Conservation (phyloP, 1,140 invertebrate genomes). For the Drosophila repletoides region DNA sequence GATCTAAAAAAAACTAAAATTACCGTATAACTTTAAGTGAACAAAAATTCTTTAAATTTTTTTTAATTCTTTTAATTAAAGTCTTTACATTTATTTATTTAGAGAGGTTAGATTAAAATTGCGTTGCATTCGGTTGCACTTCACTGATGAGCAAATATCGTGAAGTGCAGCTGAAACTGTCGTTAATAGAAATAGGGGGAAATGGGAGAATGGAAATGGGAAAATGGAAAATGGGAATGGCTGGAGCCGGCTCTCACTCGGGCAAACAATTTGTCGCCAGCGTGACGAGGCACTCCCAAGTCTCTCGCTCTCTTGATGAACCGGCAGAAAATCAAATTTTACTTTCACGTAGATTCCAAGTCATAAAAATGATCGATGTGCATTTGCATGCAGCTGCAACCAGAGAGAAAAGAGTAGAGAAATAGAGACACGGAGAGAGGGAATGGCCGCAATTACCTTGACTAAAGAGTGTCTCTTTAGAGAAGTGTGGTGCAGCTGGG, state of each 20-base stretch:
- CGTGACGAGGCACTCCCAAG: slow-evolving; percentile 12
- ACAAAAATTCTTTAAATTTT: no score
- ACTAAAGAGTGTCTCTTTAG: slow-evolving; percentile 6
- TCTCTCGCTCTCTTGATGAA: slow-evolving; percentile 14
- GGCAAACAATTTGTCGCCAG: slow-evolving; percentile 41
- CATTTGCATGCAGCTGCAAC: slow-evolving; percentile 63
- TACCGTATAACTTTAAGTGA: no score
- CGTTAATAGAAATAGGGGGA: background rate
- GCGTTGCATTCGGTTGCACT: background rate
- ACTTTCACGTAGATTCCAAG: slow-evolving; percentile 69
- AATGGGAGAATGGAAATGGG: background rate
- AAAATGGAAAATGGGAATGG: background rate
- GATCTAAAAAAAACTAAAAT: no score
- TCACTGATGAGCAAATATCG: slow-evolving; percentile 36
- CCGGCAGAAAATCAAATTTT: slow-evolving; percentile 69
- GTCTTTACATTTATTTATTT: no score
- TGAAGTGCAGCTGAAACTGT: slow-evolving; percentile 11
- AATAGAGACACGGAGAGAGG: background rate
- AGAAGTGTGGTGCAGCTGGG: slow-evolving; percentile 21
- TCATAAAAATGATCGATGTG: slow-evolving; percentile 75
- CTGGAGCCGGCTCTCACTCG: slow-evolving; percentile 46
- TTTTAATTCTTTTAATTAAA: no score
- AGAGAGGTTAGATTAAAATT: slow-evolving; percentile 1
- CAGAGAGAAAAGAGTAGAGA: slow-evolving; percentile 9
- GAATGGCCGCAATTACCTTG: slow-evolving; percentile 64